Evolutionary conservation across 2,888 invertebrate species (phyloP), one percentile per base, ranked within the genome.

Genomic region (Ormyrus pomaceus): DNA sequence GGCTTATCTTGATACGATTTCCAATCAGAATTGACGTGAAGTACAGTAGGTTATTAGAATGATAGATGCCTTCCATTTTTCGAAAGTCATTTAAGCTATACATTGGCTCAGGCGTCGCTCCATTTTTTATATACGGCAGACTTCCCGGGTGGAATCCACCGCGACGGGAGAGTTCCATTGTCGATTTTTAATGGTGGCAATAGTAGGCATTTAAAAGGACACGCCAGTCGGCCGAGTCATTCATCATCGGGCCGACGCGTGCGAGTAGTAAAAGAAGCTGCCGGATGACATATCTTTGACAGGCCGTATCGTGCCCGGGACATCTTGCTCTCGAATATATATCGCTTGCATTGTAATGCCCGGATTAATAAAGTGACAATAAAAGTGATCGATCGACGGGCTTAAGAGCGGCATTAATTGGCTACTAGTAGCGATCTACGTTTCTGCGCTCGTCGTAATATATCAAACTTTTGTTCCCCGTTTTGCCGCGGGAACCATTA

Each of bases 221-320:
- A 77, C 80, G 66, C 74, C 64, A 55, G 53, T 73, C 70, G 34
- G 59, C 7, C 59, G 61, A 58, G 56, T 62, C 70, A 80, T 82
- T 82, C 79, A 82, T 82, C 82, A 80, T 80, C 69, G 73, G 34
- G 3, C 62, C 51, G n/a, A 61, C 61, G 53, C n/a, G 51, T 19
- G 58, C 61, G 53, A 69, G 77, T 81, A 78, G 77, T 76, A 48
- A 59, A 73, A 64, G 79, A 73, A 77, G 77, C 82, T 74, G 82
- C 73, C 64, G 56, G 73, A 73, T 66, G 82, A 82, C 82, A 71
- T 81, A 81, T 79, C 79, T 82, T 65, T 82, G 82, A 79, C 82
- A 79, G 66, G 34, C 45, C 70, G 53, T 81, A 78, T 82, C 82
- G 79, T 46, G 6, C 50, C 58, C 61, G 34, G 46, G 66, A 73